Evolutionary conservation across 2,888 invertebrate species (phyloP).

Genomic region (Drosophila infuscata): DNA sequence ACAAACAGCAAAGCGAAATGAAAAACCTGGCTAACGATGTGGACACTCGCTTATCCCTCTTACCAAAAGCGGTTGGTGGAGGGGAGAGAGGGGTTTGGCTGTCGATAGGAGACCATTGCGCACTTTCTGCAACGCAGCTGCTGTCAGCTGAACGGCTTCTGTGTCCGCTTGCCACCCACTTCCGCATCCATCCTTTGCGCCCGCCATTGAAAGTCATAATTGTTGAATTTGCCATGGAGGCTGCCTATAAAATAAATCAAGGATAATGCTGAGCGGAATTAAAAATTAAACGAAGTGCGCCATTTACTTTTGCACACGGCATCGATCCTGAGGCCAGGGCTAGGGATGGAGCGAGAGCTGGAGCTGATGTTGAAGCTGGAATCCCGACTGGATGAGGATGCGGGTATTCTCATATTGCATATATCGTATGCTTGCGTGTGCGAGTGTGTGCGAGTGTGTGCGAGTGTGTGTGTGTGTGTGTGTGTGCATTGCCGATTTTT

Average conservation of each 20-base stretch:
- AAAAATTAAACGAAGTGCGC: slow-evolving; percentile 81
- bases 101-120: slow-evolving; percentile 44
- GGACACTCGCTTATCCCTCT: slow-evolving; percentile 8
- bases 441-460: neutral
- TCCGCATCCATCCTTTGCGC: neutral
- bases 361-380: neutral
- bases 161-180: slow-evolving; percentile 9
- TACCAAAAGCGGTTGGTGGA: neutral
- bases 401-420: slow-evolving; percentile 55
- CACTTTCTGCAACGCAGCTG: slow-evolving; percentile 59
- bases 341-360: slow-evolving; percentile 4
- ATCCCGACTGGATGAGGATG: slow-evolving; percentile 22
- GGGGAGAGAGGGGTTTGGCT: neutral
- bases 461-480: slow-evolving; percentile 2
- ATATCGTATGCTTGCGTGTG: slow-evolving; percentile 4
- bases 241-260: slow-evolving; percentile 79
- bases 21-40: slow-evolving; percentile 65
- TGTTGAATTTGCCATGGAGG: slow-evolving; percentile 70
- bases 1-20: slow-evolving; percentile 57
- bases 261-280: slow-evolving; percentile 80
- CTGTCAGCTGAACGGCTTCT: slow-evolving; percentile 30
- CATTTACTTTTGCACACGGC: slow-evolving; percentile 72
- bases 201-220: slow-evolving; percentile 67
- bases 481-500: slow-evolving; percentile 75
- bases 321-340: slow-evolving; percentile 31